phyloP scores from a whole-genome alignment of 2,888 invertebrate species.

The Lathronympha strigana region DNA sequence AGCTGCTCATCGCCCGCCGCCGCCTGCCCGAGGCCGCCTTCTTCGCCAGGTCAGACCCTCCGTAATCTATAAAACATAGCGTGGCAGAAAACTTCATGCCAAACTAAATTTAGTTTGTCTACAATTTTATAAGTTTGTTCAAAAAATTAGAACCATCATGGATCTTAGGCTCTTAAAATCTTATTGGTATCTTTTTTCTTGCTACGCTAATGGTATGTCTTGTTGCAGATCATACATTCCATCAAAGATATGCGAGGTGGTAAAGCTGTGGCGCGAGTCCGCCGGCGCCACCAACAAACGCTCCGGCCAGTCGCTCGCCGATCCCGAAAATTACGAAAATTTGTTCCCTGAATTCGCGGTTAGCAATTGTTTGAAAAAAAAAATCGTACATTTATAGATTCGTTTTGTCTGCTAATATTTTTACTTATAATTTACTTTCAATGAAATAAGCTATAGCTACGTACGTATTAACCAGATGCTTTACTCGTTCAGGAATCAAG shows the following conservation, averaged over 20 bases:
- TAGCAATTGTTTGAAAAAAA: constrained; percentile 40
- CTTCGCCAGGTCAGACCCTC: constrained; percentile 89
- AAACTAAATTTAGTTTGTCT: too few species aligned
- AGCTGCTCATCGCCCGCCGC: constrained; percentile 93
- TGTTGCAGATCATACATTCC: constrained; percentile 94
- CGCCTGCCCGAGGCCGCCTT: constrained; percentile 99
- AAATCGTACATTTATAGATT: neutral
- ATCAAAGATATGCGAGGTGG: constrained; percentile 93
- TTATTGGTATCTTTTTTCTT: neutral
- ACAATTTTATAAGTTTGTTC: too few species aligned
- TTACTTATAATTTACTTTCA: too few species aligned
- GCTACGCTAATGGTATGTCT: too few species aligned
- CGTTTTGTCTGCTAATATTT: too few species aligned
- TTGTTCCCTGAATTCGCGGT: constrained; percentile 91
- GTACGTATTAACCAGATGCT: too few species aligned
- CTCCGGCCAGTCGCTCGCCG: constrained; percentile 96
- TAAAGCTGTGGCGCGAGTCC: constrained; percentile 94
- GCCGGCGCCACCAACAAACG: constrained; percentile 92
- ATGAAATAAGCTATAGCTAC: too few species aligned
- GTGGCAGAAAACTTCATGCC: too few species aligned
- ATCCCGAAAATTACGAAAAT: constrained; percentile 98
- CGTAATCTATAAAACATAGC: neutral
- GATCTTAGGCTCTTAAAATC: neutral
- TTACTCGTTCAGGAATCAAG: too few species aligned
- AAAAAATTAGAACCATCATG: too few species aligned